These are phyloP conservation scores for Dascillus cervinus DNA, from an alignment of 2,888 invertebrate species.

Conservation along the genomic window DNA sequence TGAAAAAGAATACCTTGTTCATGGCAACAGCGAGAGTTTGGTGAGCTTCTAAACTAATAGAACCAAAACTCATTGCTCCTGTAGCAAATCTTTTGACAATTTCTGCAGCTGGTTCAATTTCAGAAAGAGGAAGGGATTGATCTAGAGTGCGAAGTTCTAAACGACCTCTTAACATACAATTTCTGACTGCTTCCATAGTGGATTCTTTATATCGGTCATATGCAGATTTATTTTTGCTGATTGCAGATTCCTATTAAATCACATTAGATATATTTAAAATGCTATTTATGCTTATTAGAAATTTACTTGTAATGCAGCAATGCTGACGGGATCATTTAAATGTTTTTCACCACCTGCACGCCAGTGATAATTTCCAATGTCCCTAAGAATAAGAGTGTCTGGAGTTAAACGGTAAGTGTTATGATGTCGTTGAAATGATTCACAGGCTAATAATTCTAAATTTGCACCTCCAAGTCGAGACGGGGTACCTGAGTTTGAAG, in stretches of 20 bases:
- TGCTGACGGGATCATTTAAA: constrained; percentile 84
- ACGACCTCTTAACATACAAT: constrained; percentile 90
- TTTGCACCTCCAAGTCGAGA: constrained; percentile 80
- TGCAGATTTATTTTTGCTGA: constrained; percentile 69
- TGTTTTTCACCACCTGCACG: constrained; percentile 95
- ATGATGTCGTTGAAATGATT: constrained; percentile 74
- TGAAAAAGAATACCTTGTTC: constrained; percentile 59
- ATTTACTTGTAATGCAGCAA: constrained; percentile 69
- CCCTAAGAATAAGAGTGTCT: constrained; percentile 66
- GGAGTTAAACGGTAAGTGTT: constrained; percentile 62
- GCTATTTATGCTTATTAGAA: neutral
- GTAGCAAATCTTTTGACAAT: constrained; percentile 94
- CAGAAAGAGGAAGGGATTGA: constrained; percentile 71
- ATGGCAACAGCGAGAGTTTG: constrained; percentile 91
- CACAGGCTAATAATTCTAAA: constrained; percentile 79
- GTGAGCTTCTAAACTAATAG: constrained; percentile 95
- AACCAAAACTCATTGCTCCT: constrained; percentile 53
- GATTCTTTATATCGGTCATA: constrained; percentile 82
- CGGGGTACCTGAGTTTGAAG: constrained; percentile 46
- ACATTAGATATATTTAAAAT: constrained; percentile 36
- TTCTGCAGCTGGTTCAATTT: constrained; percentile 88
- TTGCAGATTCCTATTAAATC: constrained; percentile 74
- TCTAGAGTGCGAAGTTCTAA: constrained; percentile 74
- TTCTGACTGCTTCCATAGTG: constrained; percentile 75
- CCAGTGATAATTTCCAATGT: constrained; percentile 94